Base-by-base conservation (phyloP, 2,888 invertebrate genomes). In the Drosophila limbata region DNA sequence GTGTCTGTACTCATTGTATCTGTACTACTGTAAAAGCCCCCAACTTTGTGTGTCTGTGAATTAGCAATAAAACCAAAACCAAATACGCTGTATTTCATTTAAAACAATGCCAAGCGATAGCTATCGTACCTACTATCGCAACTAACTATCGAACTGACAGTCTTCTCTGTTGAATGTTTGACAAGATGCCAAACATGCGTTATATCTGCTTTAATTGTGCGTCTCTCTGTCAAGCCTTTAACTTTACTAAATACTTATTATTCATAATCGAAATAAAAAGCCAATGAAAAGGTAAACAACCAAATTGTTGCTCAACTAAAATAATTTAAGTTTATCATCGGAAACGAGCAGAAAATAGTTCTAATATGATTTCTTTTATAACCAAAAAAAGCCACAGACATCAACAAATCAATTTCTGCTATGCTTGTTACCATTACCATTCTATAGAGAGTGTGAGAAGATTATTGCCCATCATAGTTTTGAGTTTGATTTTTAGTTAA, bases 41-140 rank as follows among this genome's bases (percentile, higher is more conserved):
- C 60, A 79, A 80, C 65, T 80, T 69, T 88, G 86, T 84, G 88
- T 88, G 88, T 84, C 84, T 84, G 84, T 86, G 84, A 84, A 88
- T 64, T 84, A 88, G 84, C 76, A 84, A 88, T 84, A 86, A 84
- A 84, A 81, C 69, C 71, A 76, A 83, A 81, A 78, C 69, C 68
- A 64, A 80, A 67, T 69, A 67, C 55, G 81, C 86, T 86, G 84
- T 86, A 83, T 78, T 78, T 81, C 72, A 76, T 78, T 78, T 57
- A 57, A 73, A 57, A 73, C 19, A 51, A 51, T 62, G 66, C 61
- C 25, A 42, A 42, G 45, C 61, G 65, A 66, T 61, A 47, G 40
- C 37, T 45, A 53, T 53, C 40, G 40, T 60, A 21, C 15, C 21
- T 28, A 48, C 59, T 48, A 59, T 40, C 37, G 45, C 19, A 15